Conservation (phyloP, 1,140 invertebrate genomes). For the Zaprionus camerounensis region DNA sequence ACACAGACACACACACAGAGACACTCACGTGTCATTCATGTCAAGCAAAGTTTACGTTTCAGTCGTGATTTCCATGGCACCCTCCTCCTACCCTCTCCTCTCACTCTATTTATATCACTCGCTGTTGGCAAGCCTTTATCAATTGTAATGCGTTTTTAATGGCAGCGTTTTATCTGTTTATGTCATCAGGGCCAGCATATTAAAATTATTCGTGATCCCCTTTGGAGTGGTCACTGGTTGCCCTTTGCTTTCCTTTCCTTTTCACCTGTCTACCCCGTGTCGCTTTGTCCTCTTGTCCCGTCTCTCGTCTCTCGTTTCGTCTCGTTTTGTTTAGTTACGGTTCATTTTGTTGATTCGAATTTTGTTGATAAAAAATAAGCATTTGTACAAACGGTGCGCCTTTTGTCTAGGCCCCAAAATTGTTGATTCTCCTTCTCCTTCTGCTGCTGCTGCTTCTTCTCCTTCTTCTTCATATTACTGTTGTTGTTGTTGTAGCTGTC, state of each 20-base stretch:
- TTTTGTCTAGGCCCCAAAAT: conserved; percentile 44
- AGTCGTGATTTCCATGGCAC: conserved; percentile 43
- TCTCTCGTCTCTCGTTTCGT: neutral
- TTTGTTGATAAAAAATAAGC: conserved; percentile 52
- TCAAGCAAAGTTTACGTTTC: conserved; percentile 55
- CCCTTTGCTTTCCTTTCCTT: conserved; percentile 1
- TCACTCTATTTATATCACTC: conserved; percentile 12
- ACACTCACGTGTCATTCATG: conserved; percentile 59
- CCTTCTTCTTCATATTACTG: conserved; percentile 24
- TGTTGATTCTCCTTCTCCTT: conserved; percentile 28
- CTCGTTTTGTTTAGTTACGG: conserved; percentile 29
- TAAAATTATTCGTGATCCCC: conserved; percentile 75
- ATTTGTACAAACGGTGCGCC: conserved; percentile 56
- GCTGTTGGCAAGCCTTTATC: conserved; percentile 52
- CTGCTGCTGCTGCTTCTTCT: conserved; percentile 30
- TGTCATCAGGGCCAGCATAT: conserved; percentile 71
- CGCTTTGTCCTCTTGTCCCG: conserved; percentile 10
- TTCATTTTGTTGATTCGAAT: conserved; percentile 51
- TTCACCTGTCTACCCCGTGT: neutral
- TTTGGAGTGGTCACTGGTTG: conserved; percentile 36
- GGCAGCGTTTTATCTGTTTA: conserved; percentile 72
- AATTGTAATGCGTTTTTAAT: conserved; percentile 83
- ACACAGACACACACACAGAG: conserved; percentile 17
- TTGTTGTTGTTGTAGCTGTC: conserved; percentile 34
- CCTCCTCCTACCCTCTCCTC: too few relatives aligned